Evolutionary conservation across 2,113 vertebrate species (phyloP).

Genomic region (Phalacrocorax brasilianus): DNA sequence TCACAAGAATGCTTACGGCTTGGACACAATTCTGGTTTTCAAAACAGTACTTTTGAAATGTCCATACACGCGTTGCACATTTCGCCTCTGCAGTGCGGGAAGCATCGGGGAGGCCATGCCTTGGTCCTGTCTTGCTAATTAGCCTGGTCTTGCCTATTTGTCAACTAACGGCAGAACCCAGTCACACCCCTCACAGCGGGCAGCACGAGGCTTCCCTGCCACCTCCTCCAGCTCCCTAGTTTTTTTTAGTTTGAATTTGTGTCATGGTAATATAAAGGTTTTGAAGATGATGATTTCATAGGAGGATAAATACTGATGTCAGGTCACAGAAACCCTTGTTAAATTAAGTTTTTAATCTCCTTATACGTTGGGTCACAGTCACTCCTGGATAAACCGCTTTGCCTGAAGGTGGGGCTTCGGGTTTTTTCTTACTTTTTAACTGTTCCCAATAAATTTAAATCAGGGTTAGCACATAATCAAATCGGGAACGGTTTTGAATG

Average conservation of each 20-base stretch:
- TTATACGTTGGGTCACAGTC: neutral
- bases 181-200: neutral
- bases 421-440: neutral
- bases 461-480: neutral
- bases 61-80: accelerated
- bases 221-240: neutral
- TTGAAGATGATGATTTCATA: neutral
- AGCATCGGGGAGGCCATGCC: neutral
- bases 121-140: neutral
- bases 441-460: neutral
- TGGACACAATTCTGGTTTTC: neutral
- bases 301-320: neutral
- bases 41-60: neutral
- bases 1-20: no score
- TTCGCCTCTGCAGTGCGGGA: neutral
- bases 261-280: neutral
- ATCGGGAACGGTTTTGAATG: neutral
- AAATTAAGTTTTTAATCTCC: constrained; percentile 57
- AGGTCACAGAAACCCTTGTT: constrained; percentile 14
- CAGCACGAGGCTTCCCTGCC: neutral
- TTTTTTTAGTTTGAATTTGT: neutral
- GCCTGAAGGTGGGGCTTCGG: neutral
- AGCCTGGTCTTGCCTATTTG: neutral
- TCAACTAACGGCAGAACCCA: neutral
- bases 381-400: constrained; percentile 10